Conservation (phyloP, 1,140 invertebrate species). For the Colletes latitarsis region DNA sequence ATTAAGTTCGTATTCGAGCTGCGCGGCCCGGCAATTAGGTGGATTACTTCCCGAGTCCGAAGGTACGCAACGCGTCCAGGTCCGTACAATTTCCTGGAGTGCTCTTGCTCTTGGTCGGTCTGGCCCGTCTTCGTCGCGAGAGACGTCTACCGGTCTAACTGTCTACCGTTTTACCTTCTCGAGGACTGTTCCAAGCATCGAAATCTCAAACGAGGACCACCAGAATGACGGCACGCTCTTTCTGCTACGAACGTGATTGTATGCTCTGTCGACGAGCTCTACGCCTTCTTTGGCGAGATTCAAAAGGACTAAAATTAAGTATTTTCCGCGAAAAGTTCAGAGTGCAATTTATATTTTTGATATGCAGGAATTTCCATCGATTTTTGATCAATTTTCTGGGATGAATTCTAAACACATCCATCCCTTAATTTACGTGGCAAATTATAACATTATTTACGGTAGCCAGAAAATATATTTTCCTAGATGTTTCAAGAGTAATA, state of each 20-base stretch:
- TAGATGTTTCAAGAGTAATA: no score
- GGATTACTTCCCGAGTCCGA: constrained; percentile 61
- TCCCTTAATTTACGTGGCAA: no score
- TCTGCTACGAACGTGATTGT: constrained; percentile 27
- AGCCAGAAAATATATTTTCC: no score
- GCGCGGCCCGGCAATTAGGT: constrained; percentile 65
- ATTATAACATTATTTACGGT: no score
- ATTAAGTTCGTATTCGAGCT: constrained; percentile 68
- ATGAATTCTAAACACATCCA: no score
- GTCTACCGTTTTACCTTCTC: constrained; percentile 13
- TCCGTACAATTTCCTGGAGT: constrained; percentile 62
- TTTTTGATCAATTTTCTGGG: no score
- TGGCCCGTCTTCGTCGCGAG: background rate
- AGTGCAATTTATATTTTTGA: no score
- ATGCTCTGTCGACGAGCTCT: background rate
- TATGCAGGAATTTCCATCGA: no score
- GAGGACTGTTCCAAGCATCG: constrained; percentile 13
- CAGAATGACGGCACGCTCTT: constrained; percentile 12
- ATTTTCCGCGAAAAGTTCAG: no score
- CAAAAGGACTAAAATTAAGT: constrained; percentile 16
- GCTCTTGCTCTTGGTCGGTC: constrained; percentile 40
- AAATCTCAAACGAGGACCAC: constrained; percentile 30
- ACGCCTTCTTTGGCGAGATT: background rate
- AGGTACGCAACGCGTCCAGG: constrained; percentile 28
- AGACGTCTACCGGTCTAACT: constrained; percentile 23